Evolutionary conservation across 2,113 vertebrate genomes (phyloP).

Genomic region (Mormyrus iriodes): DNA sequence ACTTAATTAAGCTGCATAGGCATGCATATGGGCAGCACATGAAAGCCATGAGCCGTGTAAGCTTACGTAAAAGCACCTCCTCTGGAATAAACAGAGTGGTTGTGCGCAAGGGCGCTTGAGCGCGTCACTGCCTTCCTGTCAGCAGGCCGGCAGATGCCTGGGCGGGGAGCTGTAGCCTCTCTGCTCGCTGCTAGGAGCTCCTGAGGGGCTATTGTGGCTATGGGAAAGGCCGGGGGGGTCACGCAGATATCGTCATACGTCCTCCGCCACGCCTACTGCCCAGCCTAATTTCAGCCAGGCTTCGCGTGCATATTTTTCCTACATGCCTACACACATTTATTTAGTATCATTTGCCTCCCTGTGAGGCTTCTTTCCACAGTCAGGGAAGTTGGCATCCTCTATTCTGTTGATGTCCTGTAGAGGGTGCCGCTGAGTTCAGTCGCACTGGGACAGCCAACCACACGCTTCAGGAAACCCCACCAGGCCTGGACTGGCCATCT

Average conservation of each 20-base stretch:
- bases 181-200: constrained; percentile 19
- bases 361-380: background rate
- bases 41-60: background rate
- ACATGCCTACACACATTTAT: background rate
- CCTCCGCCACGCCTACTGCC: background rate
- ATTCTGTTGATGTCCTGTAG: background rate
- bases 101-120: background rate
- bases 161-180: background rate
- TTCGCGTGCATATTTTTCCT: background rate
- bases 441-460: background rate
- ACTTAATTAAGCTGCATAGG: background rate
- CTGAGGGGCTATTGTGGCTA: constrained; percentile 39
- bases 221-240: constrained; percentile 48
- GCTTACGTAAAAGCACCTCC: background rate
- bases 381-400: background rate
- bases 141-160: background rate
- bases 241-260: constrained; percentile 40
- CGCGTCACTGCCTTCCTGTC: background rate
- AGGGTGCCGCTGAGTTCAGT: background rate
- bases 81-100: background rate
- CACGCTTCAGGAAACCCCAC: background rate
- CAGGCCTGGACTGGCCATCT: background rate
- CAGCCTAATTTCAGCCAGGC: background rate
- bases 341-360: background rate
- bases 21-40: background rate